Evolutionary conservation across 2,797 vertebrate genomes (phyloP).

Genomic region (Sebastes iracundus): DNA sequence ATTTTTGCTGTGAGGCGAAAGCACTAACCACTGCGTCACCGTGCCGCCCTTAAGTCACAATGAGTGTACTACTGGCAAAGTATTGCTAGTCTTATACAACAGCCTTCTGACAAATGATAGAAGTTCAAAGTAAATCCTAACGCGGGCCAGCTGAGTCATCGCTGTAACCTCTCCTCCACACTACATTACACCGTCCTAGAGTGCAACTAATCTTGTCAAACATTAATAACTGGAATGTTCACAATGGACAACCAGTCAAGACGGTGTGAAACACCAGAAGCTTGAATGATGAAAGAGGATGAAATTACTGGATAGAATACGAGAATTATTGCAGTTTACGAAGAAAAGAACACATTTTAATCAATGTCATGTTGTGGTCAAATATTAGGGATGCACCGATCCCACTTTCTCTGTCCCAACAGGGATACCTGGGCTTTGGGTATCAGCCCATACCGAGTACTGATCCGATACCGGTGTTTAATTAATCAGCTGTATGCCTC

Average conservation of each 20-base stretch:
- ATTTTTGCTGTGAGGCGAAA: too few relatives aligned
- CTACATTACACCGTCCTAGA: slow-evolving; percentile 9
- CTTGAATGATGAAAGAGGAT: not conserved
- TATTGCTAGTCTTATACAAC: not conserved
- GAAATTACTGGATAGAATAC: not conserved
- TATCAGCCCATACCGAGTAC: too few relatives aligned
- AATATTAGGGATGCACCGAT: too few relatives aligned
- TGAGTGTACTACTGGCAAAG: not conserved
- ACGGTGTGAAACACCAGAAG: not conserved
- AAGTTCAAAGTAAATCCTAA: not conserved
- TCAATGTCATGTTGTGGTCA: not conserved
- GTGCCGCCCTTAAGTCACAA: not conserved
- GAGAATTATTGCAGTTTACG: not conserved
- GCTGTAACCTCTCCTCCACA: not conserved
- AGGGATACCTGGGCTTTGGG: too few relatives aligned
- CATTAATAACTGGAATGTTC: slow-evolving; percentile 16
- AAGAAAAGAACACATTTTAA: not conserved
- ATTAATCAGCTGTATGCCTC: too few relatives aligned
- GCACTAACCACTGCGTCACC: too few relatives aligned
- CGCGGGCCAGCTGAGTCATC: not conserved
- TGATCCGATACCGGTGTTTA: too few relatives aligned
- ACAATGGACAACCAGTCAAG: not conserved
- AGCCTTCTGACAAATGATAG: not conserved
- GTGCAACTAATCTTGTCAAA: not conserved
- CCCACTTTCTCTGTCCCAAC: too few relatives aligned